Base-by-base conservation (phyloP, 2,797 vertebrate genomes). In the Anguilla anguilla region DNA sequence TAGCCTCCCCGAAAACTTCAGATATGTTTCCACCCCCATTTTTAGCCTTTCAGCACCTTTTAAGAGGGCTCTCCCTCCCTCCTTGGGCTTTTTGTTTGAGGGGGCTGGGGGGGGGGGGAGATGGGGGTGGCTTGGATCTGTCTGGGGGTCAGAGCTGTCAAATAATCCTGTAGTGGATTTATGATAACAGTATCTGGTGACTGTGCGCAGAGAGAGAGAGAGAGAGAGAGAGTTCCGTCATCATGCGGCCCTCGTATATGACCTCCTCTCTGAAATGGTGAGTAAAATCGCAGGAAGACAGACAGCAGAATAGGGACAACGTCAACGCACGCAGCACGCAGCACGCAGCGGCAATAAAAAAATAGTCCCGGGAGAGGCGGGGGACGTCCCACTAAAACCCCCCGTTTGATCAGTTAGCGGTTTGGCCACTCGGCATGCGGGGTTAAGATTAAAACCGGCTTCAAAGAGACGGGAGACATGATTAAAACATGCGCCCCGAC, bases 1-100 rank as follows among this genome's bases (percentile, higher is more conserved):
- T 93, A 94, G 94, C 94, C 93, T 93, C 90, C 88, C 88, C 91
- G 92, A 95, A 93, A 94, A 94, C 92, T 94, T 88, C 92, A 89
- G 91, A 89, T 94, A 93, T 89, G 91, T 92, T 89, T 91, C 91
- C 86, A 85, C 90, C 89, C 90, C 87, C 87, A 83, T 88, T 92
- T 91, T 90, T 90, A 74, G 89, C 89, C 91, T 91, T 92, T 92
- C 90, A 88, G 59, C 87, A 91, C 90, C 88, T 89, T 69, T 87
- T 74, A 61, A 15, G 82, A 22, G 88, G 84, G 89, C 84, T 89
- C 57, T 43, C 53, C 25, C 39, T 11, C 90, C 90, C 91, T 88
- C 90, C 92, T 88, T 87, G 59, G 86, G 55, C 43, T 85, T 67
- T 28, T 7, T 11, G 77, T 87, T 25, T 59, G 85, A 4, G 59